A percentile compares a stretch with the other conserved stretches of the same genome.
phyloP scores from a whole-genome alignment of 2,797 vertebrate species.

The Parambassis ranga region DNA sequence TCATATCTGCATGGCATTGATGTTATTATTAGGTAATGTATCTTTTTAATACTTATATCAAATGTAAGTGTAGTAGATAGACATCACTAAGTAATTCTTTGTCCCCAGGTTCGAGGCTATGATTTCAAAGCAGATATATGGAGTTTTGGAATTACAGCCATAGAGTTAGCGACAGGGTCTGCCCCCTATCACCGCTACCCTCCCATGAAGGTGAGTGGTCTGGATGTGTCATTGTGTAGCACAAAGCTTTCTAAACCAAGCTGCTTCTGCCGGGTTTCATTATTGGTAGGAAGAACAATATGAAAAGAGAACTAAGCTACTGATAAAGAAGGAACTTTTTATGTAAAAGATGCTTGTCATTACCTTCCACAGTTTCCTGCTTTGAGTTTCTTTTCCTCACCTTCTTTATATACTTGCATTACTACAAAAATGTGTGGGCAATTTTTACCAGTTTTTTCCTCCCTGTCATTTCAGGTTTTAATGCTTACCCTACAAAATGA shows the following conservation, averaged over 20 bases:
- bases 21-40: not conserved
- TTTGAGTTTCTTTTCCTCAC: conserved; percentile 38
- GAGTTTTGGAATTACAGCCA: conserved; percentile 99
- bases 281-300: not conserved
- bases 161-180: conserved; percentile 95
- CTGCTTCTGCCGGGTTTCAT: conserved; percentile 12
- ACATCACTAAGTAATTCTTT: not conserved
- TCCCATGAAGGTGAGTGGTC: conserved; percentile 93
- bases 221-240: not conserved
- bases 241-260: not conserved
- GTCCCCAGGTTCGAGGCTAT: conserved; percentile 93
- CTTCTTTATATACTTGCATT: not conserved
- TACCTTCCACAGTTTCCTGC: conserved; percentile 18
- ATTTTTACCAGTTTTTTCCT: conserved; percentile 14
- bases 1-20: not conserved
- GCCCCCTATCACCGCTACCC: conserved; percentile 98
- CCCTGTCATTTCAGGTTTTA: conserved; percentile 86
- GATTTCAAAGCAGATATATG: conserved; percentile 99
- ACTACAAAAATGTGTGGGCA: not conserved
- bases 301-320: not conserved
- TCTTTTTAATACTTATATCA: not conserved
- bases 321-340: not conserved
- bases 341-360: not conserved
- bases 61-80: not conserved
- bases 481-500: conserved; percentile 98